Evolutionary conservation across 2,113 vertebrate species (phyloP), one percentile per base, ranked within the genome.

Genomic region (Salvelinus fontinalis): DNA sequence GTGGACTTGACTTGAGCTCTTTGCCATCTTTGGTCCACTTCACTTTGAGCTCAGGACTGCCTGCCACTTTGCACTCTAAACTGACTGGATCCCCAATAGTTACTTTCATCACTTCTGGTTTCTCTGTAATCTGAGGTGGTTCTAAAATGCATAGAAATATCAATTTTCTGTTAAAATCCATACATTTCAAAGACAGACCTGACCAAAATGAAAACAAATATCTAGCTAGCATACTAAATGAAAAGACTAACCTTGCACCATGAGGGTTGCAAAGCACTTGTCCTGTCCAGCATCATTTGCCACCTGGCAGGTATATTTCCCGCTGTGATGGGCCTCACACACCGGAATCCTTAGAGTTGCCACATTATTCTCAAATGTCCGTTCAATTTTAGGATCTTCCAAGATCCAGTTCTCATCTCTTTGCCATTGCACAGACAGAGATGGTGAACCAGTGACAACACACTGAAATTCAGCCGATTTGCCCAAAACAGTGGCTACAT

Each of bases 281-380:
- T 97, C 96, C 69, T 93, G 9, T 1, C 98, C 98, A 18, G 97
- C 97, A 80, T 99, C 96, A 0, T 99, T 99, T 70, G 94, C 92
- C 87, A 96, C 97, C 89, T 99, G 97, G 80, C 98, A 99, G 3
- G 94, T 95, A 26, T 99, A 99, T 84, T 94, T 95, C 39, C 97
- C 98, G 69, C 93, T 88, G 81, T 98, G 95, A 20, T 84, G 83
- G 0, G 92, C 92, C 76, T 97, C 93, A 79, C 96, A 94, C 20
- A 86, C 82, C 73, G 77, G 76, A 81, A 99, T 94, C 78, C 91
- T 93, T 74, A 99, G 91, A 11, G 86, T 94, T 12, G 97, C 96
- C 78, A 96, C 81, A 0, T 79, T 92, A 67, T 95, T 93, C 75
- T 95, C 94, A 90, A 97, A 98, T 1, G 88, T 95, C 79, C 95